Evolutionary conservation across 2,888 invertebrate genomes (phyloP), one percentile per base, ranked within the genome.

Genomic region (Agrotis clavis): DNA sequence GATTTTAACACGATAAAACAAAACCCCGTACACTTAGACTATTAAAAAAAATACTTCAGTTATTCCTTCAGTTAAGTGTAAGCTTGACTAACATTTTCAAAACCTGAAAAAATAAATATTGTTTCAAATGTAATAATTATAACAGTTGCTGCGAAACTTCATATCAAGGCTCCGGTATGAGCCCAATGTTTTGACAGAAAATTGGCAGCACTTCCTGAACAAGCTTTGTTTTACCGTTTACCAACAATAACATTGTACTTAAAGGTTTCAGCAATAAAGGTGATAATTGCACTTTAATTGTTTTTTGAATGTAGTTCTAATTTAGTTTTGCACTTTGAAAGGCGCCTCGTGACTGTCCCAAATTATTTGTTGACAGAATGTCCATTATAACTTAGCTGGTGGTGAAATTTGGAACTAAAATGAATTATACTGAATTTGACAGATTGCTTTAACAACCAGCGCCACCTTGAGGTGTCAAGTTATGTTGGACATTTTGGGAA

Each of bases 171-270:
- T 65, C 57, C 14, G 48, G 53, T 60, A 62, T 64, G 66, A 74
- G 74, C 69, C 63, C 76, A 82, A 57, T 84, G 83, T 83, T 86
- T 66, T 87, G 85, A 87, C 84, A 81, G 77, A 74, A 73, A 78
- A 77, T 88, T 88, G 88, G 87, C 88, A 85, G 47, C 79, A 76
- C 68, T 73, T 71, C 72, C 69, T 67, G 21, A 75, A 77, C 85
- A 65, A 77, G 67, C 19, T 68, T 74, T 0, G 18, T n/a, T 71
- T 53, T 84, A 62, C 79, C 13, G 76, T 65, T 70, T 19, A 59
- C 56, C 62, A 41, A 65, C 18, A 53, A 60, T 60, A 35, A 54
- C 19, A 35, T 48, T 14, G 16, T 4, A 13, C 66, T 64, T 73
- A 74, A 75, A 54, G 3, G 3, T 4, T 7, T 18, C 1, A 47